Base-by-base conservation (phyloP, 1,140 invertebrate species). In the Zelostemma sp. region DNA sequence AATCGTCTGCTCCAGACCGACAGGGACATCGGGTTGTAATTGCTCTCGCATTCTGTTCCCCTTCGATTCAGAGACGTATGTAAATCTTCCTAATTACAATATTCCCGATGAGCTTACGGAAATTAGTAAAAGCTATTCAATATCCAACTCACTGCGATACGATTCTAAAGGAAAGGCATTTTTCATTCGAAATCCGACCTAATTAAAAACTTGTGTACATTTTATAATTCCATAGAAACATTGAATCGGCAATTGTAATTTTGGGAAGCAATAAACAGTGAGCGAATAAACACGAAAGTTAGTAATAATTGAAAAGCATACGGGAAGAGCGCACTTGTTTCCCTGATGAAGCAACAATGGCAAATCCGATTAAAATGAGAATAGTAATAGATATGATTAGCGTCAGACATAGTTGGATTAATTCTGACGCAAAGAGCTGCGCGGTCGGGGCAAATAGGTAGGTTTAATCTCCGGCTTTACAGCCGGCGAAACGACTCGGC, bases 1-100 rank as follows among this genome's bases (percentile, higher is more conserved):
- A 46, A 43, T 15, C 41, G 41, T 46, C 43, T 46, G 43, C 43
- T 11, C n/a, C 18, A 46, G 14, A 46, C 17, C 19, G 43, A 46
- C 43, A 19, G 43, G 43, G 43, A 46, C 43, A 19, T 46, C 9
- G 17, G 14, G 6, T 19, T 46, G 43, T 46, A 46, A 46, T 46
- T 46, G 16, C 17, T 16, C 43, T 18, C 43, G 3, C 40, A 40
- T 43, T 12, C 11, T 14, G 9, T n/a, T 11, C 9, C 35, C 9
- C 35, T 14, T 8, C 9, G 43, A 18, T 19, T 1, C 8, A 46
- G 8, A 19, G 8, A 46, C 43, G 17, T 17, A 19, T 46, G 15
- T 16, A 46, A 46, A 46, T 46, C 41, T 43, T 16, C 12, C 35
- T 38, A 38, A 38, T 38, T 38, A 38, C 35, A 38, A 38, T 38